These are phyloP conservation scores for Andrena dorsata DNA, from an alignment of 2,888 invertebrate genomes.

Conservation along the genomic window DNA sequence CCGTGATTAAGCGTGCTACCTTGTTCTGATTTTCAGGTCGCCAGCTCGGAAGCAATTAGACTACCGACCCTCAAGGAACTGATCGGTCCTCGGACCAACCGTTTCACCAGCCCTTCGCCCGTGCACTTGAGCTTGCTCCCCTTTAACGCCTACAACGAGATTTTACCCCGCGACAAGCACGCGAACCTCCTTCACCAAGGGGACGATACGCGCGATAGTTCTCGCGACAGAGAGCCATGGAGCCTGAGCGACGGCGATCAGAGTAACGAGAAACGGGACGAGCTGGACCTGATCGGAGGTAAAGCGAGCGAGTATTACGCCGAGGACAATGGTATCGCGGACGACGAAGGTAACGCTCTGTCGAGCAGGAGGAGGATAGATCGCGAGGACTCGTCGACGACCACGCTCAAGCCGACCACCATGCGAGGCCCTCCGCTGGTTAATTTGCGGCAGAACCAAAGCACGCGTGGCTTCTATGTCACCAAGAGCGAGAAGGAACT, in stretches of 20 bases:
- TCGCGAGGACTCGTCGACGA: conserved; percentile 36
- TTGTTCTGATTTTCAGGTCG: conserved; percentile 83
- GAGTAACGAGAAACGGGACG: not conserved
- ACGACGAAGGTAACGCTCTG: conserved; percentile 18
- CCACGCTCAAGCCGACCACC: conserved; percentile 67
- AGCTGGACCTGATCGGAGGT: conserved; percentile 16
- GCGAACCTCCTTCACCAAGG: conserved; percentile 1
- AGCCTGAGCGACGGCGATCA: not conserved
- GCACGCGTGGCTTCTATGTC: conserved; percentile 67
- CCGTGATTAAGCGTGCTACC: conserved; percentile 61
- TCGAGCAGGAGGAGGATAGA: conserved; percentile 38
- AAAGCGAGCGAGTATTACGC: conserved; percentile 23
- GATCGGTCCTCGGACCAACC: conserved; percentile 69
- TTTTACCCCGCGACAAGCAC: not conserved
- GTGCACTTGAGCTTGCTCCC: conserved; percentile 50
- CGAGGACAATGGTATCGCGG: conserved; percentile 37
- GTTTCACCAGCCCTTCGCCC: conserved; percentile 50
- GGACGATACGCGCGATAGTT: not conserved
- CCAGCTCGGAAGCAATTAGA: conserved; percentile 71
- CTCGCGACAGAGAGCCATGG: not conserved
- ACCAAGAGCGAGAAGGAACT: conserved; percentile 40
- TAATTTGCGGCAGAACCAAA: conserved; percentile 15
- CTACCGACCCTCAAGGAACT: conserved; percentile 82
- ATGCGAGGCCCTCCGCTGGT: conserved; percentile 62
- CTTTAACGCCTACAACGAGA: conserved; percentile 16